A percentile compares a stretch with the other conserved stretches of the same genome.
phyloP scores from a whole-genome alignment of 2,888 invertebrate genomes.

The Drosophila greeni region DNA sequence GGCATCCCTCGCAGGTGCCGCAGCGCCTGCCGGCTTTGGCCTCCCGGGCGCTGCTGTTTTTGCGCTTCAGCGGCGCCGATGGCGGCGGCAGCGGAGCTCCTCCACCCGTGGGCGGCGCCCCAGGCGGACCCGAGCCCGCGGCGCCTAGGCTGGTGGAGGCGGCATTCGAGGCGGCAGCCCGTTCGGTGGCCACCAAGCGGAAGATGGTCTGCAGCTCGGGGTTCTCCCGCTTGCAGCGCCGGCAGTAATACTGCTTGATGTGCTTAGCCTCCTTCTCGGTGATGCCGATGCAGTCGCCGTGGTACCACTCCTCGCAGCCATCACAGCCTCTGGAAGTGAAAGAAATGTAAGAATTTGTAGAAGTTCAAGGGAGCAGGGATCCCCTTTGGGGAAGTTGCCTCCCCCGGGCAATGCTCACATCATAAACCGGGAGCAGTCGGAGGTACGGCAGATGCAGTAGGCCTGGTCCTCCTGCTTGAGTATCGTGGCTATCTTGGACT shows the following conservation, averaged over 20 bases:
- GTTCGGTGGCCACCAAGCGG: constrained; percentile 75
- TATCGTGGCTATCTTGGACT: constrained; percentile 92
- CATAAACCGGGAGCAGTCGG: constrained; percentile 97
- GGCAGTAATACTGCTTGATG: constrained; percentile 96
- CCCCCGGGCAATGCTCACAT: constrained; percentile 83
- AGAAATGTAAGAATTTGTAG: accelerated
- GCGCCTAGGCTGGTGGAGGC: constrained; percentile 21
- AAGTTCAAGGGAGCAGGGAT: not conserved
- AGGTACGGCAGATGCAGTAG: constrained; percentile 96
- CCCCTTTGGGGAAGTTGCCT: constrained; percentile 68
- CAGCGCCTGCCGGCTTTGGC: constrained; percentile 80
- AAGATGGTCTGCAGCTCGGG: constrained; percentile 84
- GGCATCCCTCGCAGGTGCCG: constrained; percentile 87
- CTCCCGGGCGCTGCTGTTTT: constrained; percentile 69
- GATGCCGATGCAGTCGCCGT: constrained; percentile 97
- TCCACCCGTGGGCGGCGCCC: not conserved
- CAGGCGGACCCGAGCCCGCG: constrained; percentile 12
- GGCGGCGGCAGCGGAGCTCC: constrained; percentile 1
- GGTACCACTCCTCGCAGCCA: constrained; percentile 98
- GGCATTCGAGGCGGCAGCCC: constrained; percentile 49
- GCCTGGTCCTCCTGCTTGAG: constrained; percentile 93
- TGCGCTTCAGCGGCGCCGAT: constrained; percentile 31
- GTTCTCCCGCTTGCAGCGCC: constrained; percentile 90
- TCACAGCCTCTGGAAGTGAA: constrained; percentile 88
- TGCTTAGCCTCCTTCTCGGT: constrained; percentile 95